Percentiles rank a stretch among this genome's conserved stretches.
Conservation (phyloP, 2,113 vertebrate species). For the Laticauda laticaudata region DNA sequence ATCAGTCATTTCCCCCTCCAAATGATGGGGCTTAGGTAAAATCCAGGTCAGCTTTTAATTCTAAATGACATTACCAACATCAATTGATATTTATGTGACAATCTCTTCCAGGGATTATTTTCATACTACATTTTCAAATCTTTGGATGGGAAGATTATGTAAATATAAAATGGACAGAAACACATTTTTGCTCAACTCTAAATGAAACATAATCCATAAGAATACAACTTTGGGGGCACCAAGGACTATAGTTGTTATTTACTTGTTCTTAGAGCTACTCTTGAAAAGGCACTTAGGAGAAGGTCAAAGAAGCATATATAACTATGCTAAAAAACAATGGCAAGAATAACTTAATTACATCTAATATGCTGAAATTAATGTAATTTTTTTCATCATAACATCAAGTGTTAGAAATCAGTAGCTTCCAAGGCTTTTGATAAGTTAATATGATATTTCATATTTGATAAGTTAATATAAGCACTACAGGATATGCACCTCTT, state of each 20-base stretch:
- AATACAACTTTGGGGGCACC: background rate
- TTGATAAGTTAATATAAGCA: background rate
- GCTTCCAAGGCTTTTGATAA: background rate
- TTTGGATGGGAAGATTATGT: too few species aligned
- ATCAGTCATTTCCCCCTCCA: too few species aligned
- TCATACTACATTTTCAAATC: too few species aligned
- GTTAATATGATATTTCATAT: too few species aligned
- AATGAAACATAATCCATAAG: background rate
- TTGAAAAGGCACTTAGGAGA: background rate
- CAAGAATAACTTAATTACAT: background rate
- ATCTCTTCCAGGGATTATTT: too few species aligned
- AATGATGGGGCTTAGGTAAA: too few species aligned
- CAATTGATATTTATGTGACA: too few species aligned
- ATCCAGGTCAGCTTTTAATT: too few species aligned
- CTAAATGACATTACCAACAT: too few species aligned
- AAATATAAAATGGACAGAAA: conserved; percentile 31
- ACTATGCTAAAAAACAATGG: background rate
- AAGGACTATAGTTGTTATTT: background rate
- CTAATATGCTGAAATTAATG: background rate
- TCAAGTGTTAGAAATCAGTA: background rate
- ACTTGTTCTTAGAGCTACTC: background rate
- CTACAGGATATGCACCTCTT: background rate
- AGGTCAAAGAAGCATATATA: background rate
- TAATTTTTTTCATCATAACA: background rate
- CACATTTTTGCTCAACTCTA: background rate